phyloP scores from a whole-genome alignment of 1,140 invertebrate species.

The Achroia grisella region DNA sequence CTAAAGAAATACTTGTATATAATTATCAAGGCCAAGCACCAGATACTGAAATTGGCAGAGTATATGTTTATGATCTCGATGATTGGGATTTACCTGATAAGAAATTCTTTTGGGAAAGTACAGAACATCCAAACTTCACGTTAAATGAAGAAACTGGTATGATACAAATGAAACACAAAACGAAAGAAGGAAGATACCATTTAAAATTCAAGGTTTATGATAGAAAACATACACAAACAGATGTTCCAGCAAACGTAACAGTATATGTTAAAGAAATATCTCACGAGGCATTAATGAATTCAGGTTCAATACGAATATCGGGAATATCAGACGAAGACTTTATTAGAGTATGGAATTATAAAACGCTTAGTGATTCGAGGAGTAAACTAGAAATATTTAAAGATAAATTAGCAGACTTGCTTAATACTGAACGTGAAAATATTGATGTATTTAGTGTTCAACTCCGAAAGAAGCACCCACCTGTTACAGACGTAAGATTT shows the following conservation, averaged over 20 bases:
- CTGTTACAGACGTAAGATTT: conserved; percentile 94
- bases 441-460: conserved; percentile 98
- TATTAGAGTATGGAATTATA: conserved; percentile 94
- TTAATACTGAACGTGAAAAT: conserved; percentile 89
- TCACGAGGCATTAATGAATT: conserved; percentile 95
- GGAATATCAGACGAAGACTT: conserved; percentile 98
- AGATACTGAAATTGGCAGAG: conserved; percentile 94
- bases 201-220: conserved; percentile 95
- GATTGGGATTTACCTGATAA: conserved; percentile 99
- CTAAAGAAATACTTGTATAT: conserved; percentile 97
- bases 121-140: conserved; percentile 88
- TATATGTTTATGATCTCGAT: conserved; percentile 97
- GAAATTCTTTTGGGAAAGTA: conserved; percentile 93
- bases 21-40: conserved; percentile 95
- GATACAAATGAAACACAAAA: conserved; percentile 95
- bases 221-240: conserved; percentile 92
- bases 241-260: conserved; percentile 93
- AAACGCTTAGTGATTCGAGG: conserved; percentile 85
- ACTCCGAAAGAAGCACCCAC: conserved; percentile 87
- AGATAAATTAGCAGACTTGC: conserved; percentile 88
- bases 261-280: conserved; percentile 95
- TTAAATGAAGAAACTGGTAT: conserved; percentile 94
- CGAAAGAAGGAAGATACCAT: conserved; percentile 88
- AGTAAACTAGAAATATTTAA: conserved; percentile 92
- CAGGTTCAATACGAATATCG: conserved; percentile 93